Base-by-base conservation (phyloP, 2,888 invertebrate species). In the Eupithecia tripunctaria region DNA sequence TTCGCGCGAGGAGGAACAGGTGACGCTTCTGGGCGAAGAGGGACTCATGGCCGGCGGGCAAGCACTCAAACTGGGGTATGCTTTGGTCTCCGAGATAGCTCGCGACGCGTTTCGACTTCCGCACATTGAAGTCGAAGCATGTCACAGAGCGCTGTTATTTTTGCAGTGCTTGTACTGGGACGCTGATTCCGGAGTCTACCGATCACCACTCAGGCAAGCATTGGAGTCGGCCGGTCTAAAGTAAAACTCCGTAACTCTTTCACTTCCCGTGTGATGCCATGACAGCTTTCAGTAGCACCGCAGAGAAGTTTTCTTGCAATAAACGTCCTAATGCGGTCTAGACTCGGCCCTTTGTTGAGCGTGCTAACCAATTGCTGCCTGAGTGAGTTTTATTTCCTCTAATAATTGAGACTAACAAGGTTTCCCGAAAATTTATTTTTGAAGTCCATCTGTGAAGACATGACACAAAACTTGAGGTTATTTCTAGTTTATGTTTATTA, bases 11-110 rank as follows among this genome's bases (percentile, higher is more conserved):
- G 98, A 99, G 95, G 98, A 99, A 94, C 98, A 98, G 95, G 97
- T 98, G 89, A 98, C 98, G 86, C 96, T 99, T 90, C 97, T 99
- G 91, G 98, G 98, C 93, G 99, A 99, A 95, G 99, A 99, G 95
- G 98, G 97, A 89, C 97, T 98, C 91, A 96, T 97, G 93, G 98
- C 98, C 90, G 98, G 98, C 94, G 98, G 98, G 95, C 99, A 99
- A 96, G 98, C 98, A 95, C 97, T 99, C 93, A 98, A 99, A 95
- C 96, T 99, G 95, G 99, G 99, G 99, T 99, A 98, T 97, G 96
- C 96, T 85, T 88, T 60, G 82, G 86, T 85, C 88, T 86, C 84
- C 71, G 86, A 84, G 80, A 79, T 84, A 88, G 89, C 90, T 84
- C 78, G 81, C 75, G 90, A 86, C 87, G 83, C 86, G 91, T 88